Base-by-base conservation (phyloP, 1,140 invertebrate species). In the Hycleus phaleratus region DNA sequence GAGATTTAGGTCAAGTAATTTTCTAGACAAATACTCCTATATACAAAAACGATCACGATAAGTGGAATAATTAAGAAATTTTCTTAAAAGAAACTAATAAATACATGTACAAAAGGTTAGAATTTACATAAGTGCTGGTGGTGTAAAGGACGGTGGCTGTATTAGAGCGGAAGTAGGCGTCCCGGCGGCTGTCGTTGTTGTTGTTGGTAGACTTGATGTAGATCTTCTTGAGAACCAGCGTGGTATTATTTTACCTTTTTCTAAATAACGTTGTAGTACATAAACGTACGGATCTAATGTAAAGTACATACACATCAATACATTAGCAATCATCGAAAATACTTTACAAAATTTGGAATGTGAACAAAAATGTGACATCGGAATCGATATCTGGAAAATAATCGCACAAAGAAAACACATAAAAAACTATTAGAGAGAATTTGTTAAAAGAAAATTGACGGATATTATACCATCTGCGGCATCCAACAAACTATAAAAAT, bases 401-500 rank as follows among this genome's bases (percentile, higher is more conserved):
- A 57, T 56, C 57, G 43, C 12, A 49, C 52, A 60, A 63, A 51
- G 43, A 53, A 25, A 39, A 32, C 25, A 49, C 12, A 39, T 39
- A 39, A 49, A 6, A 38, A 39, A 8, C 12, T 38, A 38, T 49
- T 38, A 39, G 32, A 32, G 32, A 32, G 26, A 49, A 45, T 49
- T 45, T 42, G 18, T 5, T 4, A 26, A 38, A 49, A 49, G 18
- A 26, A 26, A 24, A 46, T 25, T 6, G 24, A 32, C 3, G 26
- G 18, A 9, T 43, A 12, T 56, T 47, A 24, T 70, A 91, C 90
- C 86, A 92, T 85, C 73, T 92, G 88, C 2, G 90, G 90, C 75
- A 90, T 81, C 90, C 90, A 93, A 68, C 88, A 92, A 1, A 88
- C 75, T 46, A 92, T 85, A 66, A 91, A 91, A 3, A 87, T 83